Conservation (phyloP, 1,140 invertebrate genomes). For the Stegodyphus mimosarum region DNA sequence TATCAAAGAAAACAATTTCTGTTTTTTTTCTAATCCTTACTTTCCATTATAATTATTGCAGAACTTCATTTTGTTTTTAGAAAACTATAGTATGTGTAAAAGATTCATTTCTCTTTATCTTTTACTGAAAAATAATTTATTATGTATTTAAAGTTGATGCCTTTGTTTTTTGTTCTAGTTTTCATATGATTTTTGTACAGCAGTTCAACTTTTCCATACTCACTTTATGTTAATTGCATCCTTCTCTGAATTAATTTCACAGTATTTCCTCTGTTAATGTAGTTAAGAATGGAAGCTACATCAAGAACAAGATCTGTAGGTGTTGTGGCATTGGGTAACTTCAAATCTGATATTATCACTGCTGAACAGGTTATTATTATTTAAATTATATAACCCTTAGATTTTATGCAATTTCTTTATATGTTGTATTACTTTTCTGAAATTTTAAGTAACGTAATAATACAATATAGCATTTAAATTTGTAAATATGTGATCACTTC, state of each 20-base stretch:
- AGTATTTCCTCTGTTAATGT: neutral
- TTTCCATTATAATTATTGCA: no score
- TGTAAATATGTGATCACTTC: no score
- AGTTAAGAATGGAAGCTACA: constrained; percentile 37
- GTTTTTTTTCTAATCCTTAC: no score
- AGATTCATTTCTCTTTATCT: no score
- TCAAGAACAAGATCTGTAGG: constrained; percentile 47
- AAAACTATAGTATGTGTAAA: neutral
- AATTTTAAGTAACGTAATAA: neutral
- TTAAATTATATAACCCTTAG: no score
- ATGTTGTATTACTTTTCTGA: neutral
- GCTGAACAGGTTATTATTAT: constrained; percentile 49
- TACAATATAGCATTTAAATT: neutral
- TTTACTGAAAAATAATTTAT: neutral
- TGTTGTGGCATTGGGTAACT: constrained; percentile 49
- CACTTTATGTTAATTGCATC: no score
- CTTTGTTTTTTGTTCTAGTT: neutral
- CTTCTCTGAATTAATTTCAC: no score
- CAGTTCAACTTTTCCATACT: no score
- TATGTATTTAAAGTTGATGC: neutral
- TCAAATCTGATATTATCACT: constrained; percentile 46
- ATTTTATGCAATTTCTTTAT: neutral
- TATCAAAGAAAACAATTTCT: no score
- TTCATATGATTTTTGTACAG: no score
- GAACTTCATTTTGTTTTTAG: no score